These are phyloP conservation scores for Gorsachius magnificus DNA, from an alignment of 2,797 vertebrate genomes.

Conservation along the genomic window DNA sequence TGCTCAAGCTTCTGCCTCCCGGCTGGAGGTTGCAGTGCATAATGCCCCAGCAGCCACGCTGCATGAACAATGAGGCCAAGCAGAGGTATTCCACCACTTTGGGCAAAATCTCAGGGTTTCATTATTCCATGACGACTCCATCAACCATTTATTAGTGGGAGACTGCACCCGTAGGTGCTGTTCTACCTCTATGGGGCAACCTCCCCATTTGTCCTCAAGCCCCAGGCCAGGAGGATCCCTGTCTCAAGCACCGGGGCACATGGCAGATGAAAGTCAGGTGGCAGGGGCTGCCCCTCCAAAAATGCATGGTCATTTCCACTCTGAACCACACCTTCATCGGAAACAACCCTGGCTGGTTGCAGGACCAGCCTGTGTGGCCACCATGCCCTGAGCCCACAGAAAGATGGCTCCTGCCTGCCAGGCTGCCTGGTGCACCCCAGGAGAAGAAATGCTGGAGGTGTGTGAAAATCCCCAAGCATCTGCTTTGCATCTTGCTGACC, in stretches of 20 bases:
- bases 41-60: background rate
- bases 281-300: background rate
- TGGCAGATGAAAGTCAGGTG: background rate
- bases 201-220: background rate
- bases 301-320: rapidly evolving
- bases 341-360: background rate
- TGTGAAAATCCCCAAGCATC: background rate
- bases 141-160: background rate
- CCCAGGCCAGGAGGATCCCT: background rate
- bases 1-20: background rate
- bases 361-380: rapidly evolving
- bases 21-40: rapidly evolving
- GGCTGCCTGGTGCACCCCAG: background rate
- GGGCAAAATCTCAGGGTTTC: background rate
- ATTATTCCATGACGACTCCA: background rate
- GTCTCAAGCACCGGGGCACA: rapidly evolving
- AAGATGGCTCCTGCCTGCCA: background rate
- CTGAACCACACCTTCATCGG: background rate
- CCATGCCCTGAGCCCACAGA: background rate
- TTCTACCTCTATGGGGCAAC: background rate
- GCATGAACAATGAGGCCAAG: background rate
- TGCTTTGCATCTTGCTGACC: background rate
- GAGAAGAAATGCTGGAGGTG: background rate
- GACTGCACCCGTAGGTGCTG: background rate
- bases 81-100: background rate